Conservation (phyloP, 2,888 invertebrate genomes). For the Dichetophora obliterata region DNA sequence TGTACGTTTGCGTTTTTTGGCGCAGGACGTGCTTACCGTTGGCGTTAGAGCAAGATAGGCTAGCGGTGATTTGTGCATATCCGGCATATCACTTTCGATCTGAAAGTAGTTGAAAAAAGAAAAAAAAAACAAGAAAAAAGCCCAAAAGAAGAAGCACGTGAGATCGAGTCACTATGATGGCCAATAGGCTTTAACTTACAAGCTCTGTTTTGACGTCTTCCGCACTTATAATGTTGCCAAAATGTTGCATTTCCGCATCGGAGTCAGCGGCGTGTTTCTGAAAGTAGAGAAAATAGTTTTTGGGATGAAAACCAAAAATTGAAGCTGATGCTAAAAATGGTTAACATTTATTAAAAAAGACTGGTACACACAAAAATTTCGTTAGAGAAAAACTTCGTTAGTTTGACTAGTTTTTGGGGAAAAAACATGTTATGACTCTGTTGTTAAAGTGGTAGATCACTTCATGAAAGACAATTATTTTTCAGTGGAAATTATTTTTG, state of each 20-base stretch:
- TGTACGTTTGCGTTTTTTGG: slow-evolving; percentile 30
- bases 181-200: slow-evolving; percentile 56
- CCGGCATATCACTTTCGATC: slow-evolving; percentile 32
- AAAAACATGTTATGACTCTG: no score
- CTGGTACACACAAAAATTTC: no score
- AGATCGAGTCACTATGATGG: not conserved
- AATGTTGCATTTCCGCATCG: slow-evolving; percentile 60
- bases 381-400: no score
- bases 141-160: not conserved
- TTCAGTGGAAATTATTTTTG: no score
- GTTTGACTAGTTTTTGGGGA: no score
- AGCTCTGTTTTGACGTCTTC: slow-evolving; percentile 69
- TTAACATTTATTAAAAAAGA: no score
- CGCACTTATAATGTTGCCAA: slow-evolving; percentile 65
- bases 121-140: not conserved
- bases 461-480: no score
- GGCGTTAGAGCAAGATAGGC: slow-evolving; percentile 21
- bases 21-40: not conserved
- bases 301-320: slow-evolving; percentile 21
- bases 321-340: not conserved
- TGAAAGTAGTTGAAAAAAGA: slow-evolving; percentile 1
- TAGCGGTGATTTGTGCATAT: slow-evolving; percentile 8
- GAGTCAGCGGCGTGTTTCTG: slow-evolving; percentile 63
- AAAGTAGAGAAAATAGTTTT: slow-evolving; percentile 31
- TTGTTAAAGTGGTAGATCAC: no score